Evolutionary conservation across 2,888 invertebrate genomes (phyloP), one percentile per base, ranked within the genome.

Genomic region (Microctonus hyperodae): DNA sequence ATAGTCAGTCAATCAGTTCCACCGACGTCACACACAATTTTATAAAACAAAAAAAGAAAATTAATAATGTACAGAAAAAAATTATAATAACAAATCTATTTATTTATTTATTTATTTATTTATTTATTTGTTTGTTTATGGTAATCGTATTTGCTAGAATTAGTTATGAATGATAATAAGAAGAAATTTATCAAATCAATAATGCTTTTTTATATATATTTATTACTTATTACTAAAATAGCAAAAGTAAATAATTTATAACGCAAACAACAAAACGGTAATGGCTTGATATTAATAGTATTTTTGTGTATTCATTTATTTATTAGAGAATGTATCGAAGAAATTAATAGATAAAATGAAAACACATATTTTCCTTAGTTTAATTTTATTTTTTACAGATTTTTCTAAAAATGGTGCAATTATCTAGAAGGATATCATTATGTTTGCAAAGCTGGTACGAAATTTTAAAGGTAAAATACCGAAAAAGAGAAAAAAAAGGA

Each of bases 1-100:
- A 79, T 77, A 75, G 82, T 81, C 81, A 82, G 82, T 80, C 81
- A 80, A 79, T 79, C 70, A 72, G 70, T 75, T 73, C 71, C 44
- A 62, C 50, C 22, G 44, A 20, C 5, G 31, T 20, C 9, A 50
- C 16, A 37, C 1, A 9, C 20, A 44, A 44, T 44, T 44, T 44
- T 6, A 44, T 1, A 5, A 20, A 44, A 7, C 3, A 1, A 7
- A 1, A 20, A 16, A n/a, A 16, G 5, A 1, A 44, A 16, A 5
- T 2, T 44, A 16, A n/a, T 44, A 5, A 44, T n/a, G 16, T n/a
- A n/a, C n/a, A n/a, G n/a, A 44, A 7, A 10, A 35, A 9, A 10
- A 35, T 9, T 1, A 35, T 10, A 10, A 35, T 35, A 10, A 35
- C 10, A 35, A 35, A 28, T 28, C 31, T 37, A 2, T 37, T 37